A percentile compares a stretch with the other conserved stretches of the same genome.
Conservation (phyloP, 2,888 invertebrate genomes). For the Incurvaria masculella region DNA sequence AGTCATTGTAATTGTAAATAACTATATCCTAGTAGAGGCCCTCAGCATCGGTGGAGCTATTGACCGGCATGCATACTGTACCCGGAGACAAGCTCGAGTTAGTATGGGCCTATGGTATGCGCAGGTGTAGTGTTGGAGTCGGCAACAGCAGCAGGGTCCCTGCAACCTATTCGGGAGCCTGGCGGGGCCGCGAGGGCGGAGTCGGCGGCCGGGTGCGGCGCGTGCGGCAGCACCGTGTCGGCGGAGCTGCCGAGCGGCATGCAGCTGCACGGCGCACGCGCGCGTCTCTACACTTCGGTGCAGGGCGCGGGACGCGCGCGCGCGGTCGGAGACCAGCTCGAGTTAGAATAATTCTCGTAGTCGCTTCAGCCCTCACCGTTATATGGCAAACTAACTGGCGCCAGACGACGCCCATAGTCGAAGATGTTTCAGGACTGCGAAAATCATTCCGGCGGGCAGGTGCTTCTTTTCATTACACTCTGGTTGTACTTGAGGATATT, state of each 20-base stretch:
- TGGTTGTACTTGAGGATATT: too few relatives aligned
- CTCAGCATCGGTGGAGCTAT: too few relatives aligned
- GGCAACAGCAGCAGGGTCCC: neutral
- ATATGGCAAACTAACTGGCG: too few relatives aligned
- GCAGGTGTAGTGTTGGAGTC: too few relatives aligned
- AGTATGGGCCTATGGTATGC: too few relatives aligned
- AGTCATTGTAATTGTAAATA: too few relatives aligned
- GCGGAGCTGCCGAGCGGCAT: conserved; percentile 40
- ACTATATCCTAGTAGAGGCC: too few relatives aligned
- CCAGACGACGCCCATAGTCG: neutral
- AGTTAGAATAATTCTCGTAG: conserved; percentile 33
- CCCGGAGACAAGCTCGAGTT: too few relatives aligned
- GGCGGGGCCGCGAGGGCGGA: neutral
- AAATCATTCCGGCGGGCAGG: too few relatives aligned
- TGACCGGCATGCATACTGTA: too few relatives aligned
- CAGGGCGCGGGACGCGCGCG: conserved; percentile 26
- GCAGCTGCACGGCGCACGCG: conserved; percentile 40
- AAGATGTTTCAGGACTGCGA: neutral
- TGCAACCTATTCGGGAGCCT: neutral
- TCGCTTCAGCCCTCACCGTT: too few relatives aligned
- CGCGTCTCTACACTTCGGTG: conserved; percentile 44
- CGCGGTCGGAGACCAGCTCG: conserved; percentile 36
- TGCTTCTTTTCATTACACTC: too few relatives aligned
- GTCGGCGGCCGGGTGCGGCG: neutral
- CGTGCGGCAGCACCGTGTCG: neutral